Evolutionary conservation across 2,888 invertebrate genomes (phyloP), one percentile per base, ranked within the genome.

Genomic region (Drosophila hawaiiensis): DNA sequence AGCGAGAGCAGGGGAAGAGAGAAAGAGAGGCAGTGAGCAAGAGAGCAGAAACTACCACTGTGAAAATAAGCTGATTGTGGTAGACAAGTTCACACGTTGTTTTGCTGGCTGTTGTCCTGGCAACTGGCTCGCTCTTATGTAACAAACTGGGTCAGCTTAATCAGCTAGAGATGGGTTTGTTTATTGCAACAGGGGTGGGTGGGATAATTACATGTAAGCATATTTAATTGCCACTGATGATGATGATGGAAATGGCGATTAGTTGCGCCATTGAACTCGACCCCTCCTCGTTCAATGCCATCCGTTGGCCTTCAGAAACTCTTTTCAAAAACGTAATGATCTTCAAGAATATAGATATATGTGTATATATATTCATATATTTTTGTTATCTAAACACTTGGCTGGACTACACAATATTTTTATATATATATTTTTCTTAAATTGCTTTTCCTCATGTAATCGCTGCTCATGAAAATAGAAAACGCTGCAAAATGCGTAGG

Each of bases 251-350:
- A 71, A 28, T 29, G 14, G 49, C 33, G 43, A 43, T 41, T 55
- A 56, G 52, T 55, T 76, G 76, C 78, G 81, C 88, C 90, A 89
- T 84, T 83, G 87, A 90, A 89, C 90, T 86, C 89, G 84, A 86
- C 89, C 91, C 68, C 84, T 72, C 16, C n/a, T 14, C n/a, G 16
- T 52, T 68, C 83, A 84, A 85, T 86, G 90, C 72, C 85, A 84
- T 68, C 39, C 66, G 63, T 50, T 78, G 91, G 85, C 91, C 89
- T 89, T 89, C 82, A 82, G 16, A 59, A 56, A 72, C 56, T 52
- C 52, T 73, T 58, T 67, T 61, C 14, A 49, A 72, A 76, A 70
- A 74, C 76, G 78, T 62, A 83, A 75, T 71, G 78, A 69, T 89
- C 84, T 86, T 89, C 84, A 78, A 56, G 54, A 72, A 54, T 31